These are phyloP conservation scores for Philonicus albiceps DNA, from an alignment of 2,888 invertebrate genomes.

Conservation along the genomic window DNA sequence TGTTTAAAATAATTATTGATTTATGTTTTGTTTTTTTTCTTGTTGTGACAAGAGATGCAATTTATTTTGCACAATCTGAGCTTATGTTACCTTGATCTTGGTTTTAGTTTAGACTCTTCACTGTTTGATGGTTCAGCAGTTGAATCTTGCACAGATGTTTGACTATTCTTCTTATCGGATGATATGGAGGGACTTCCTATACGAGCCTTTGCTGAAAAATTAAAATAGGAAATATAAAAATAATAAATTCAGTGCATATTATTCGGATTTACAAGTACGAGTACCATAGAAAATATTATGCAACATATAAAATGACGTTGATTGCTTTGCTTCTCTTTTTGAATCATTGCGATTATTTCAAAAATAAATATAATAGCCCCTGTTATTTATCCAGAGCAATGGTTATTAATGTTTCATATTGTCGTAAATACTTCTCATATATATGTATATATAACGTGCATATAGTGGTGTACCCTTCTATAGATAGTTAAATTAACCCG, in stretches of 20 bases:
- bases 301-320: too few species aligned
- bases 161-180: slow-evolving; percentile 55
- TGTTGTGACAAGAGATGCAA: background rate
- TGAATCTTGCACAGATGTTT: slow-evolving; percentile 54
- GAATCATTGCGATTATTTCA: background rate
- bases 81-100: slow-evolving; percentile 65
- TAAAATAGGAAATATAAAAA: background rate
- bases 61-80: background rate
- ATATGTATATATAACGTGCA: too few species aligned
- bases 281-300: too few species aligned
- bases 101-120: slow-evolving; percentile 68
- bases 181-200: slow-evolving; percentile 61
- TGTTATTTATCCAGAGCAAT: too few species aligned
- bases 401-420: too few species aligned
- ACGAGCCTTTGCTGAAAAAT: slow-evolving; percentile 59
- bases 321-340: too few species aligned
- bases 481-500: too few species aligned
- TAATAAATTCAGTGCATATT: background rate
- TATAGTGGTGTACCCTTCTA: too few species aligned
- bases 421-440: too few species aligned
- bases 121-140: slow-evolving; percentile 56
- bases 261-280: background rate
- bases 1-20: background rate
- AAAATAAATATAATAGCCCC: background rate
- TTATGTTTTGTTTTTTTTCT: background rate